Evolutionary conservation across 2,888 invertebrate genomes (phyloP).

Genomic region (Andrena hattorfiana): DNA sequence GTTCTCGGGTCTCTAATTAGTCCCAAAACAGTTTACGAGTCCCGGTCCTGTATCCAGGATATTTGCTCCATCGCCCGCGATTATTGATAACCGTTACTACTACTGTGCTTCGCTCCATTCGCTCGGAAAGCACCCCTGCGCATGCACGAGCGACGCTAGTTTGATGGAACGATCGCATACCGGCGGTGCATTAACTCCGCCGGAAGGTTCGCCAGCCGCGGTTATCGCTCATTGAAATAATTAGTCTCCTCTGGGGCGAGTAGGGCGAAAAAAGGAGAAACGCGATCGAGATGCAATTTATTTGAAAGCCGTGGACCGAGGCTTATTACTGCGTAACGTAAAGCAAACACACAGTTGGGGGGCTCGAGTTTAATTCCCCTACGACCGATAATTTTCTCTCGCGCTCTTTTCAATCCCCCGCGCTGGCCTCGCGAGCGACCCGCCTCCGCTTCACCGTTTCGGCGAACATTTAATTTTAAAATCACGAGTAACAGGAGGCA

Average conservation of each 20-base stretch:
- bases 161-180: slow-evolving; percentile 43
- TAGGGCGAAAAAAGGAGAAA: slow-evolving; percentile 30
- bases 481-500: too few species aligned
- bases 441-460: neutral
- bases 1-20: too few species aligned
- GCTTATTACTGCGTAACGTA: slow-evolving; percentile 16
- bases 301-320: slow-evolving; percentile 34
- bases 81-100: too few species aligned
- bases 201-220: slow-evolving; percentile 12
- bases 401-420: neutral
- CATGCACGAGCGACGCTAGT: slow-evolving; percentile 23
- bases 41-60: too few species aligned
- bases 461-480: neutral
- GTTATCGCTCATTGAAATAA: slow-evolving; percentile 54
- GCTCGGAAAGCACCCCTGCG: neutral
- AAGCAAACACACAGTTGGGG: neutral
- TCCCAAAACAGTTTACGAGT: too few species aligned
- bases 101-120: too few species aligned
- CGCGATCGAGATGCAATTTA: slow-evolving; percentile 58
- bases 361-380: neutral
- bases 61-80: too few species aligned
- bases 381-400: slow-evolving; percentile 3
- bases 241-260: slow-evolving; percentile 7
- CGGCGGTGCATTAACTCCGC: slow-evolving; percentile 25
- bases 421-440: too few species aligned